These are phyloP conservation scores for Cryptocheilus praepositus DNA, from an alignment of 2,888 invertebrate species.

Conservation along the genomic window DNA sequence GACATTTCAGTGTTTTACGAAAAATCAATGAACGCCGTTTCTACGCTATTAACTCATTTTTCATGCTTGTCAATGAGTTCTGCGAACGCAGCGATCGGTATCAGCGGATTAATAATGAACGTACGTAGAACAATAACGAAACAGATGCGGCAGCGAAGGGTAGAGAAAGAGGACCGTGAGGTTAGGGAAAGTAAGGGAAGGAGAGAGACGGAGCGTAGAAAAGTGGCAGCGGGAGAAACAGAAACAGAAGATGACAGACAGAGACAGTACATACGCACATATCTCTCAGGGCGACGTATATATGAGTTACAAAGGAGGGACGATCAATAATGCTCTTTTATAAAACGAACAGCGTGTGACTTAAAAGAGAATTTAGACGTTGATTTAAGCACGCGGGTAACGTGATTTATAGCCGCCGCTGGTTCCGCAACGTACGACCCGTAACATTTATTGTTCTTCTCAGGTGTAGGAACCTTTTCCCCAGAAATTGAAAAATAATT, in stretches of 20 bases:
- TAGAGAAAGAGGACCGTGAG: neutral
- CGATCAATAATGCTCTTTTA: conserved; percentile 48
- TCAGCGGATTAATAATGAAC: conserved; percentile 32
- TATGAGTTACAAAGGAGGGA: conserved; percentile 37
- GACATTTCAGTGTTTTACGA: neutral
- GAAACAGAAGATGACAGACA: too few relatives aligned
- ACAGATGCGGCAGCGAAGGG: conserved; percentile 37
- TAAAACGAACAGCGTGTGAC: conserved; percentile 47
- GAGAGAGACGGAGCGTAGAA: too few relatives aligned
- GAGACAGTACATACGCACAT: conserved; percentile 16
- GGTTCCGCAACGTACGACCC: conserved; percentile 39
- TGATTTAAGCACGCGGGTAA: conserved; percentile 45
- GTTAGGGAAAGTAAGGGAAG: conserved; percentile 37
- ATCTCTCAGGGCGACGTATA: conserved; percentile 10
- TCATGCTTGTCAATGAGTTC: neutral
- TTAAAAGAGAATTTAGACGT: conserved; percentile 51
- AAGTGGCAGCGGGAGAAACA: too few relatives aligned
- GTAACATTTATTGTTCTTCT: conserved; percentile 45
- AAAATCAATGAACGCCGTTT: neutral
- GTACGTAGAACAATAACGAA: conserved; percentile 36
- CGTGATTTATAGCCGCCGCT: conserved; percentile 40
- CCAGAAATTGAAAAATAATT: conserved; percentile 37
- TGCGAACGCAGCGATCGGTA: conserved; percentile 7
- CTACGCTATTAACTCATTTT: conserved; percentile 2
- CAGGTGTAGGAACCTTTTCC: conserved; percentile 11